phyloP scores from a whole-genome alignment of 2,888 invertebrate genomes.

The Seira ritae region DNA sequence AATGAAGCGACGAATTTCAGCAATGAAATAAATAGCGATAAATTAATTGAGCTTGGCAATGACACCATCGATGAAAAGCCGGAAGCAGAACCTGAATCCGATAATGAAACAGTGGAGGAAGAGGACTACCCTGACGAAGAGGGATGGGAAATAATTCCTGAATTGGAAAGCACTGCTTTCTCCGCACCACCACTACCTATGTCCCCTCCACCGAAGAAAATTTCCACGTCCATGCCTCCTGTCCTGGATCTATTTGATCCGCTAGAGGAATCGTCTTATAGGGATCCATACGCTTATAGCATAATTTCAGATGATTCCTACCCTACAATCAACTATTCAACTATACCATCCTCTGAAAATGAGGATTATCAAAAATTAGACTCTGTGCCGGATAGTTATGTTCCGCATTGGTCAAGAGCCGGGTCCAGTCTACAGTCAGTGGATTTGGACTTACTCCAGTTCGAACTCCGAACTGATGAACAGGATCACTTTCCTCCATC shows the following conservation, averaged over 20 bases:
- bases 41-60: not conserved
- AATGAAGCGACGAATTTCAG: too few species aligned
- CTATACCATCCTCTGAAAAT: slow-evolving; percentile 1
- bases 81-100: not conserved
- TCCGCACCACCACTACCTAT: slow-evolving; percentile 55
- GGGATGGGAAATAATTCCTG: slow-evolving; percentile 15
- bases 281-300: too few species aligned
- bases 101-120: not conserved
- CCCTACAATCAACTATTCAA: not conserved
- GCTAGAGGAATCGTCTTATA: too few species aligned
- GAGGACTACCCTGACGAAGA: not conserved
- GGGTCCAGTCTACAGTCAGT: slow-evolving; percentile 19
- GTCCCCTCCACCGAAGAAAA: slow-evolving; percentile 65
- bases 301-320: too few species aligned
- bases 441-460: slow-evolving; percentile 31
- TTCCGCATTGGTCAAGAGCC: slow-evolving; percentile 31
- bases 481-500: slow-evolving; percentile 43
- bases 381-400: slow-evolving; percentile 34
- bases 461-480: slow-evolving; percentile 39
- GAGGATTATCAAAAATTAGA: slow-evolving; percentile 14
- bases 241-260: slow-evolving; percentile 26
- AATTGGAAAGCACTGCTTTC: too few species aligned
- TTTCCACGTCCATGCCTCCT: not conserved
- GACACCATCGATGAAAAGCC: not conserved
- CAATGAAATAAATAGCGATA: too few species aligned